phyloP scores from a whole-genome alignment of 2,888 invertebrate species.

The Spialia ferax region DNA sequence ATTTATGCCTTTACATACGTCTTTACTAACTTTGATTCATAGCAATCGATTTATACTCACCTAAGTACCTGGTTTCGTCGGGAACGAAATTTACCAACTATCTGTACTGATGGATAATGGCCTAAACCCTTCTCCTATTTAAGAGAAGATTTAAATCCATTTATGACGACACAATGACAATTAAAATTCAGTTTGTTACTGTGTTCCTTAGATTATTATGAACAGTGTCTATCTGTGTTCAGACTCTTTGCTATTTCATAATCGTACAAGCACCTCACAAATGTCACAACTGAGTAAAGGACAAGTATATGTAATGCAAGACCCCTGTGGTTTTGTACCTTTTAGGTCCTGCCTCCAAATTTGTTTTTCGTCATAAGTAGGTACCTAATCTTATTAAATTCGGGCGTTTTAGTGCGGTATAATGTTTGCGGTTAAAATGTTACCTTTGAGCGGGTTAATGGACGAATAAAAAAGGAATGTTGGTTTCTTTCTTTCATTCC shows the following conservation, averaged over 20 bases:
- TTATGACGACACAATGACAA: no score
- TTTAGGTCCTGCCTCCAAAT: constrained; percentile 38
- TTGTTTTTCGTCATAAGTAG: constrained; percentile 16
- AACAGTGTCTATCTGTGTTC: no score
- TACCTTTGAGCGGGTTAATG: constrained; percentile 16
- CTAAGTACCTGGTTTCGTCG: no score
- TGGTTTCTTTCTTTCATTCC: neutral
- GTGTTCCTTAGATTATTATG: no score
- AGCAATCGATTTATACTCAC: no score
- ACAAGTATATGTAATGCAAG: constrained; percentile 40
- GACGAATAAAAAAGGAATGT: neutral
- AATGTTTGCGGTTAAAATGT: constrained; percentile 11
- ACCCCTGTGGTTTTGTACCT: constrained; percentile 49
- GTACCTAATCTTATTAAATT: neutral
- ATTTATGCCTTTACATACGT: no score
- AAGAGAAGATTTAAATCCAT: no score
- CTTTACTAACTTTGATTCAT: no score
- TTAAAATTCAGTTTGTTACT: no score
- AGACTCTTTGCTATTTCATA: neutral
- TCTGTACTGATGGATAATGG: no score
- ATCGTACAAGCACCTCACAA: neutral
- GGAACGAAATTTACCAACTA: no score
- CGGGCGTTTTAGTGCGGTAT: constrained; percentile 2
- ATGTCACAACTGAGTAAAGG: constrained; percentile 34
- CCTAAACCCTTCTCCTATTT: no score